Base-by-base conservation (phyloP, 2,113 vertebrate species). In the Thinocorus orbignyianus region DNA sequence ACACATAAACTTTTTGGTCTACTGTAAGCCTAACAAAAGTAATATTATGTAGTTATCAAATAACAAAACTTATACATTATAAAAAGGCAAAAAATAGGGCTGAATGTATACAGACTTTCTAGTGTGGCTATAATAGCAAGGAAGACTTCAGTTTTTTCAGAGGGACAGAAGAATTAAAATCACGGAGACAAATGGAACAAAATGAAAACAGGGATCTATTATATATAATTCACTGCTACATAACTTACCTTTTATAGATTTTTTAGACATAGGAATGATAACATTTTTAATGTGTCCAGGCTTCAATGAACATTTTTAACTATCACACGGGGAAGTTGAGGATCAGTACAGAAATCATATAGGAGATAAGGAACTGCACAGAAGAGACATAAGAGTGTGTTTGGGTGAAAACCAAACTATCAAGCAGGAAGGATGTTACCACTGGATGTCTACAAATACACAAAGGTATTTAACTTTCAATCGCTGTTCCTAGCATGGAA, bases 1-100 rank as follows among this genome's bases (percentile, higher is more conserved):
- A 1, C 3, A 9, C 0, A 0, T 51, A 48, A 46, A 68, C 28
- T 68, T 85, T 16, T 0, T 0, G 8, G 7, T 52, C 31, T 41
- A 9, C 33, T 3, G 5, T 31, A 52, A 74, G 6, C 51, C 23
- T 64, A 58, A 12, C 4, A 68, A 64, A 60, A 6, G 8, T 39
- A 37, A 14, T 4, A 2, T 7, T 60, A 19, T 37, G n/a, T 13
- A 22, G 26, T 85, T 64, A 13, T 28, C 23, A 68, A 62, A 62
- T 68, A 52, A 78, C 1, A 90, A 78, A 64, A 12, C 7, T 60
- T n/a, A 31, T 2, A 30, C 2, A 41, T 22, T 37, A 44, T 81
- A 64, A 87, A 64, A 87, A 64, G 28, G 8, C 3, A 44, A 60
- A 61, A 77, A n/a, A 28, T 13, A 5, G 5, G 1, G 2, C 20